phyloP scores from a whole-genome alignment of 2,113 vertebrate species.

The Anhinga anhinga region DNA sequence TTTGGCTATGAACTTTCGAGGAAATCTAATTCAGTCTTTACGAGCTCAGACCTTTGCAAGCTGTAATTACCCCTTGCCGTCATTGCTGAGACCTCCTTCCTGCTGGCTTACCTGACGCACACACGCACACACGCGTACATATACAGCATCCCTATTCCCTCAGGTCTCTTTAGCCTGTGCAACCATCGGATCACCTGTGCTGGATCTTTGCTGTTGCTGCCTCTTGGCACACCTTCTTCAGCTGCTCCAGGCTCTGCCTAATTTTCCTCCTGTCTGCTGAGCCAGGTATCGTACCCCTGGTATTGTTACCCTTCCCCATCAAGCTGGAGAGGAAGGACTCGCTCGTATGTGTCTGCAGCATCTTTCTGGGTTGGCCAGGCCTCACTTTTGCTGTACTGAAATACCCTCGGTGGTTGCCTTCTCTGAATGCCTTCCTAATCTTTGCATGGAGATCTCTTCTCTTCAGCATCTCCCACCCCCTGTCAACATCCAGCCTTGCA shows the following conservation, averaged over 20 bases:
- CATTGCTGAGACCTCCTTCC: constrained; percentile 13
- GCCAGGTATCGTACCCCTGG: neutral
- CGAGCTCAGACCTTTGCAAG: neutral
- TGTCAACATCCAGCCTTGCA: neutral
- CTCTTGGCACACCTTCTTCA: neutral
- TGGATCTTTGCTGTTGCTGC: neutral
- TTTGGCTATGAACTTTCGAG: neutral
- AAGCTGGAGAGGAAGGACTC: neutral
- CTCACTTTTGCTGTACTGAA: neutral
- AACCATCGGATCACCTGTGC: accelerated
- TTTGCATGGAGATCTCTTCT: neutral
- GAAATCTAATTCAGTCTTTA: constrained; percentile 17
- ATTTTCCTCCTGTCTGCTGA: neutral
- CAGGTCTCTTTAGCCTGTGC: neutral
- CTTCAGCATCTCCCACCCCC: neutral
- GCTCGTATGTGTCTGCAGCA: neutral
- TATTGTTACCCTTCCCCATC: neutral
- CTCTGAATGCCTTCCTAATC: neutral
- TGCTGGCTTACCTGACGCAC: neutral
- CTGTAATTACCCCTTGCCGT: constrained; percentile 34
- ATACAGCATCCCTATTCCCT: neutral
- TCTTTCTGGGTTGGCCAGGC: neutral
- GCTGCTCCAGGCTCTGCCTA: neutral
- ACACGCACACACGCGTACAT: accelerated
- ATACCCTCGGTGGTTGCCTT: neutral